Base-by-base conservation (phyloP, 2,888 invertebrate genomes). In the Nomada flava region DNA sequence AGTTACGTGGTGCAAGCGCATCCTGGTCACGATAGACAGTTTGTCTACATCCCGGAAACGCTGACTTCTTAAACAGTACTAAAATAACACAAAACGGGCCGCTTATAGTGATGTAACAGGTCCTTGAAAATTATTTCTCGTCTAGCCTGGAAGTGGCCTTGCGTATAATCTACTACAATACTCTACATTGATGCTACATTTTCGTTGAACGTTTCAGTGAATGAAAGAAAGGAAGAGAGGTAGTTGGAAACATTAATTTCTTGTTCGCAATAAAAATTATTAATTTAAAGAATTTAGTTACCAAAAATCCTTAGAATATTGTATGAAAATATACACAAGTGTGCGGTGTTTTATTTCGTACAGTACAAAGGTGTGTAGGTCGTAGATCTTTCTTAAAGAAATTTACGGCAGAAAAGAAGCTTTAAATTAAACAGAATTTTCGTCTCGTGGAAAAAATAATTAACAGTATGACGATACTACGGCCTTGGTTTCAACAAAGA, bases 401-500 rank as follows among this genome's bases (percentile, higher is more conserved):
- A 15, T 11, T 44, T 44, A 47, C 13, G 13, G 13, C 13, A 47
- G 47, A 47, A 13, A 47, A 13, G 13, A 47, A 10, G 47, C 1
- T 47, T 47, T 13, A 15, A 47, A 47, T 13, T 47, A 20, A 53
- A 50, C 50, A 50, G 60, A 13, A 50, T 36, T 42, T 47, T 44
- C 47, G 23, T 59, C 13, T 42, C 23, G 9, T 10, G 1, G 55
- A 36, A 36, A 63, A 44, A 53, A 50, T 53, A 63, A 50, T 62
- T 59, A 53, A 9, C 44, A 13, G 79, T 26, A 53, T 69, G 64
- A 68, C 20, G 26, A 72, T 50, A 18, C 9, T 7, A 29, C 63
- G 57, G 50, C 69, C 78, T 84, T 78, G 74, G 53, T 53, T 57
- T 70, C 72, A 77, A 75, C 65, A 60, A 78, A 73, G 77, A 72